Conservation (phyloP, 1,140 invertebrate genomes). For the Laupala kohalensis region DNA sequence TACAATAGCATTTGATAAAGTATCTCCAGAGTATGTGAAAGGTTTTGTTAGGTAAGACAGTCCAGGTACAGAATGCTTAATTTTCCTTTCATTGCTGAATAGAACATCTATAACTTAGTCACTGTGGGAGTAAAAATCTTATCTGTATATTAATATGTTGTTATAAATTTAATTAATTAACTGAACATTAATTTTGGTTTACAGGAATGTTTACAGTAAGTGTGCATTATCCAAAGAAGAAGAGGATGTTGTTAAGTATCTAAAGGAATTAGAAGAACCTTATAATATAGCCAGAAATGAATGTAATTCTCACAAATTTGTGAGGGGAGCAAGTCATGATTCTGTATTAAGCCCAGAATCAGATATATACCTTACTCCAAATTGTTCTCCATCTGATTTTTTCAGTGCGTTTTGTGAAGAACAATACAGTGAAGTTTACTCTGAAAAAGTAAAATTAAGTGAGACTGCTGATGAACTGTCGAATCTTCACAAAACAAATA, state of each 20-base stretch:
- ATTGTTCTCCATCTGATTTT: constrained; percentile 11
- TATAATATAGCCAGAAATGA: background rate
- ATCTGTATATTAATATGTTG: no score
- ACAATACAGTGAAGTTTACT: background rate
- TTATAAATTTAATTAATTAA: no score
- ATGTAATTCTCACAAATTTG: background rate
- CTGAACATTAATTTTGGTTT: no score
- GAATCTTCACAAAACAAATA: constrained; percentile 6
- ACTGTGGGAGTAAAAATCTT: no score
- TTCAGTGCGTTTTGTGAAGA: background rate
- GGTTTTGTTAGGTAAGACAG: constrained; percentile 14
- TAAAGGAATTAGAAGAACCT: background rate
- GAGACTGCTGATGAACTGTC: background rate
- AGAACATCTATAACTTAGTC: background rate
- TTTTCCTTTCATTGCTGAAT: background rate
- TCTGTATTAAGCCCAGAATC: constrained; percentile 12
- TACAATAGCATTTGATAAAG: constrained; percentile 5
- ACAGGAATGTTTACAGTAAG: constrained; percentile 13
- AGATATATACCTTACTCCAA: constrained; percentile 12
- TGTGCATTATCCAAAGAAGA: constrained; percentile 10
- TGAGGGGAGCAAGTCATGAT: background rate
- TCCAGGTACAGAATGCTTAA: background rate
- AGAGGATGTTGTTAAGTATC: constrained; percentile 4
- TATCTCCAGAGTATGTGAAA: constrained; percentile 10
- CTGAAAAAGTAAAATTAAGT: background rate